These are phyloP conservation scores for Dipodomys ordii DNA, from an alignment of 2,113 vertebrate genomes.

Conservation along the genomic window DNA sequence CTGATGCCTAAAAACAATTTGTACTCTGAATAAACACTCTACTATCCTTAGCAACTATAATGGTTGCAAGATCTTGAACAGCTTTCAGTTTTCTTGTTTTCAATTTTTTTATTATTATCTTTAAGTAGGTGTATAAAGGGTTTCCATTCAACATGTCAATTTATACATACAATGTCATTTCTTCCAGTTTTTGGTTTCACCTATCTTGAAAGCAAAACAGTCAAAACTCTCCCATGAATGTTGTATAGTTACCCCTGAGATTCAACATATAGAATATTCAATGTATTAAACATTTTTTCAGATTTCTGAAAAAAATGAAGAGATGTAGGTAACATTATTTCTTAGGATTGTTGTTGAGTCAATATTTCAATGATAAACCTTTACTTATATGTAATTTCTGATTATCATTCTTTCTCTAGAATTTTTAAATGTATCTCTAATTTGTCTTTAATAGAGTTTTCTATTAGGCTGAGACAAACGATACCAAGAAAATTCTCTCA, in stretches of 20 bases:
- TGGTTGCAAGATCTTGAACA: neutral
- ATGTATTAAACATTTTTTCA: neutral
- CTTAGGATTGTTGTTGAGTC: neutral
- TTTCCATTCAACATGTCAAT: too few relatives aligned
- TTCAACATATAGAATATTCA: neutral
- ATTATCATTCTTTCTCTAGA: neutral
- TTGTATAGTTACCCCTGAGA: neutral
- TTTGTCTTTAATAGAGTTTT: neutral
- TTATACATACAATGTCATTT: too few relatives aligned
- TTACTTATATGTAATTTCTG: neutral
- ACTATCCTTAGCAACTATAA: neutral
- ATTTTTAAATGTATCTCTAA: neutral
- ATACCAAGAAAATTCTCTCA: too few relatives aligned
- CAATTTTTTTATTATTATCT: too few relatives aligned
- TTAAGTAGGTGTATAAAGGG: too few relatives aligned
- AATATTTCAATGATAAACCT: too few relatives aligned
- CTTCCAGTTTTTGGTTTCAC: neutral
- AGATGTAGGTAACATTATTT: neutral
- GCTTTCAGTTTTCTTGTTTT: too few relatives aligned
- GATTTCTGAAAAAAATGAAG: neutral
- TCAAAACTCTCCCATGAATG: neutral
- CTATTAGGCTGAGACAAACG: too few relatives aligned
- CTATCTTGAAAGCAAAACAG: neutral
- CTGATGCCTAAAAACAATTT: neutral
- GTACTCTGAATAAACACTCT: neutral